Percentiles rank a stretch among this genome's conserved stretches.
Evolutionary conservation across 2,113 vertebrate genomes (phyloP).

Genomic region (Tragelaphus strepsiceros): DNA sequence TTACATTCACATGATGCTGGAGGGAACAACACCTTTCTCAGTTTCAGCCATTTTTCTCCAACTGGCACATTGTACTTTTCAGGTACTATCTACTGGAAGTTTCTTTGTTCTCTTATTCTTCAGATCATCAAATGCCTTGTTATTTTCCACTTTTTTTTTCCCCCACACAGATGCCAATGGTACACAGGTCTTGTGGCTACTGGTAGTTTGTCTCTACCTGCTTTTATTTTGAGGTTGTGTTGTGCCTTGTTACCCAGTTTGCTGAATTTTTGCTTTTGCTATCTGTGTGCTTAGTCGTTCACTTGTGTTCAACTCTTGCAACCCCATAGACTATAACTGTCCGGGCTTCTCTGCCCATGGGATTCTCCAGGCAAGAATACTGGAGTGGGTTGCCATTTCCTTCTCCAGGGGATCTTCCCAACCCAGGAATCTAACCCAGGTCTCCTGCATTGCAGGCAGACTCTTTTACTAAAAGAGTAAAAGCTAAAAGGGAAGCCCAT

Average conservation of each 20-base stretch:
- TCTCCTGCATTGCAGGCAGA: neutral
- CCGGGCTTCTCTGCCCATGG: neutral
- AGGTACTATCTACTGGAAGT: neutral
- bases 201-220: neutral
- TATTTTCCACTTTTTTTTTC: neutral
- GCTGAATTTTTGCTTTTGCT: neutral
- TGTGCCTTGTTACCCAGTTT: neutral
- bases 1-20: neutral
- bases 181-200: neutral
- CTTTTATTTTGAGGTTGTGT: neutral
- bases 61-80: too few species aligned
- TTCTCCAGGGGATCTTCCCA: neutral
- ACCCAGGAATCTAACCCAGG: neutral
- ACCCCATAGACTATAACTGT: neutral
- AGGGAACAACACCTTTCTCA: neutral
- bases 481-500: neutral
- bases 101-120: neutral
- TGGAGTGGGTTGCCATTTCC: neutral
- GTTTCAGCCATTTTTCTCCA: neutral
- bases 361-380: neutral
- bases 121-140: neutral
- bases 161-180: neutral
- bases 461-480: neutral
- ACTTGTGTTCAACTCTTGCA: neutral
- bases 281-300: fast-evolving